phyloP scores from a whole-genome alignment of 2,113 vertebrate genomes.

The Phalacrocorax aristotelis region DNA sequence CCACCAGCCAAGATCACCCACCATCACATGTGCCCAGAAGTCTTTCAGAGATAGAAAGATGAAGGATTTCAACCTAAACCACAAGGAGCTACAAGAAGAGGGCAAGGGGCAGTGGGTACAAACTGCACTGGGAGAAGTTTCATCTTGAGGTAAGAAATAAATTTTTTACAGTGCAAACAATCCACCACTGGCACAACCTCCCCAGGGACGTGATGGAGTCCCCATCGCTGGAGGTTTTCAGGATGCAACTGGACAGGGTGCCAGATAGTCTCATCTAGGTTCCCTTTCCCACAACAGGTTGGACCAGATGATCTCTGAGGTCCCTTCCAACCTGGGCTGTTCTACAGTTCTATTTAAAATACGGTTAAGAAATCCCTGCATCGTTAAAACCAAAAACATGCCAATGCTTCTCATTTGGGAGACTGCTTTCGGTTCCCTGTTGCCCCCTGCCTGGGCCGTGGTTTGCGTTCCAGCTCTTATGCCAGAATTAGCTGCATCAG shows the following conservation, averaged over 20 bases:
- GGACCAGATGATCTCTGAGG: neutral
- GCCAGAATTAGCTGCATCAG: neutral
- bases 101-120: neutral
- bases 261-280: neutral
- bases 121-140: neutral
- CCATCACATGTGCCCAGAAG: neutral
- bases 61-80: neutral
- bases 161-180: neutral
- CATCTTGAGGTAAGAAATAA: neutral
- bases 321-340: neutral
- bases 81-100: neutral
- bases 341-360: neutral
- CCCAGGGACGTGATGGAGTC: neutral
- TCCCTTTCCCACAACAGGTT: neutral
- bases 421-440: neutral
- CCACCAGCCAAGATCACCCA: neutral
- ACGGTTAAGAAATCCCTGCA: neutral
- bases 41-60: neutral
- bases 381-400: neutral
- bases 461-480: neutral
- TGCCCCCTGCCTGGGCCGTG: neutral
- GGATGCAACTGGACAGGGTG: fast-evolving
- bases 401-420: neutral
- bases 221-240: neutral
- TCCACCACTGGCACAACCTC: neutral